A percentile compares a stretch with the other conserved stretches of the same genome.
Conservation (phyloP, 2,888 invertebrate species). For the Caenorhabditis sp. region DNA sequence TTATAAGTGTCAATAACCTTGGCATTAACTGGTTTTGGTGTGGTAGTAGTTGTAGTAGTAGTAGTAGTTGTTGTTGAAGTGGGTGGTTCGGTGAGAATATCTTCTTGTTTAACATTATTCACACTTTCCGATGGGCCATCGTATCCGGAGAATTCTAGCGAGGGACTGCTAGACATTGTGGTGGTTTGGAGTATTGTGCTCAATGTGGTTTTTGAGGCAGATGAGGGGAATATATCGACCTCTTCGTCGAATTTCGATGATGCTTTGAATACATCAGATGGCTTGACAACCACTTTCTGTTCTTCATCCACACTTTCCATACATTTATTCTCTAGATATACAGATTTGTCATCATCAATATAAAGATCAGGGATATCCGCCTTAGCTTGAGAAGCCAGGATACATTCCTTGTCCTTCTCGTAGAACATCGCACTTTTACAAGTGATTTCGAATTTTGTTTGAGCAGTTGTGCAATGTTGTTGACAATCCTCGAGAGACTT, state of each 20-base stretch:
- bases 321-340: slow-evolving; percentile 58
- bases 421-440: slow-evolving; percentile 63
- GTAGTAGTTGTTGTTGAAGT: slow-evolving; percentile 30
- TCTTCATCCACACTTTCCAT: slow-evolving; percentile 22
- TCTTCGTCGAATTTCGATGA: slow-evolving; percentile 21
- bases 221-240: not conserved
- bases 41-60: slow-evolving; percentile 21
- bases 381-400: slow-evolving; percentile 56
- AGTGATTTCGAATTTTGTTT: slow-evolving; percentile 40
- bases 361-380: slow-evolving; percentile 54
- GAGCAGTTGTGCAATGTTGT: slow-evolving; percentile 44
- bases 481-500: slow-evolving; percentile 45
- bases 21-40: slow-evolving; percentile 29
- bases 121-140: slow-evolving; percentile 48
- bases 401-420: slow-evolving; percentile 62
- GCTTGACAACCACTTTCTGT: slow-evolving; percentile 31
- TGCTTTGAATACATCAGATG: slow-evolving; percentile 36
- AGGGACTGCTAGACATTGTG: not conserved
- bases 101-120: slow-evolving; percentile 26
- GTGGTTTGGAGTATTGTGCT: not conserved
- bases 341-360: slow-evolving; percentile 57
- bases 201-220: not conserved
- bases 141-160: slow-evolving; percentile 46
- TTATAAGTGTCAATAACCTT: slow-evolving; percentile 45
- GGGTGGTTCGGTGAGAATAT: slow-evolving; percentile 19